Base-by-base conservation (phyloP, 2,888 invertebrate species). In the Netelia inedita region DNA sequence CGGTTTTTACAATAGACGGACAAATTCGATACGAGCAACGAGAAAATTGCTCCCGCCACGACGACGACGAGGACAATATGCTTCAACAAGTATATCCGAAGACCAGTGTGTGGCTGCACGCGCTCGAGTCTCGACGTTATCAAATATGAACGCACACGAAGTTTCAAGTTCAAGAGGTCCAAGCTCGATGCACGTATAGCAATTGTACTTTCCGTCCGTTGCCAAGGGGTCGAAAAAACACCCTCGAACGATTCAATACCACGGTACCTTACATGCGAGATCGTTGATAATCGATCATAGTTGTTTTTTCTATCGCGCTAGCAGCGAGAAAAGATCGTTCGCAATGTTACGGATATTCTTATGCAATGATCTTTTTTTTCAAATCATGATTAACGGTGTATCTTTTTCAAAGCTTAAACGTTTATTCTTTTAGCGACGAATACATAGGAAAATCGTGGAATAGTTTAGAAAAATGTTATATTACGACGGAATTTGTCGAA, bases 1-100 rank as follows among this genome's bases (percentile, higher is more conserved):
- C 19, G 53, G 61, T 69, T 61, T 55, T 43, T 16, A 55, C 46
- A 69, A 41, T 68, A 78, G 55, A 61, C 53, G 72, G 53, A 81
- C 16, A 73, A 76, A 73, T 78, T 71, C 63, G 50, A 81, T 78
- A 57, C 6, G 55, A 69, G 10, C 19, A 35, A 68, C 43, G 61
- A 76, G 66, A 76, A 76, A 83, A 73, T 65, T 78, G 68, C 46
- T 53, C 19, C 19, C 46, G 75, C 41, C 65, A 41, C 66, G 3
- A 57, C 46, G 66, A 46, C 23, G 73, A 73, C 61, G 63, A 61
- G 11, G 61, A 21, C 28, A n/a, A 23, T 41, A 14, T 46, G 2
- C 16, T 35, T 66, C 19, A 11, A 41, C 16, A 41, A 41, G 46
- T 14, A 14, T 46, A 14, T 14, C 14, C 46, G 14, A 46, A 10